Evolutionary conservation across 1,140 invertebrate genomes (phyloP).

Genomic region (Dendrolimus kikuchii): DNA sequence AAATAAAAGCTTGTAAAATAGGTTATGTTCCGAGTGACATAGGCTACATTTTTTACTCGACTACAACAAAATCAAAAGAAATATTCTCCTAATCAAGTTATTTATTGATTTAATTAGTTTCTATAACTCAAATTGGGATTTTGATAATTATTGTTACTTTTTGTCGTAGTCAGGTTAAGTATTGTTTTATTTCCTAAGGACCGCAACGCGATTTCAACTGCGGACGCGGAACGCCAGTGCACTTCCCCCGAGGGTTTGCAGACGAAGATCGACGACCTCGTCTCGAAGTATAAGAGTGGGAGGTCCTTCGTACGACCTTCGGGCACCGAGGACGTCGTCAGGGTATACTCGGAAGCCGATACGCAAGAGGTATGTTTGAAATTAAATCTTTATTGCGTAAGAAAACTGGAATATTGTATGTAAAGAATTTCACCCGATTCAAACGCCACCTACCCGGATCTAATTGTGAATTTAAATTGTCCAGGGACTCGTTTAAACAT

Average conservation of each 20-base stretch:
- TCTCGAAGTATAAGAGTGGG: slow-evolving; percentile 79
- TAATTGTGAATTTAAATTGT: neutral
- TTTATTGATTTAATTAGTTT: too few relatives aligned
- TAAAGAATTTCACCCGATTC: slow-evolving; percentile 3
- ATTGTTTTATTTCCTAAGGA: slow-evolving; percentile 70
- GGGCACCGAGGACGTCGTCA: slow-evolving; percentile 97
- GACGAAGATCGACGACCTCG: slow-evolving; percentile 82
- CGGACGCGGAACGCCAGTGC: slow-evolving; percentile 88
- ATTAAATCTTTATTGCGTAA: neutral
- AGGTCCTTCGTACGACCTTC: slow-evolving; percentile 95
- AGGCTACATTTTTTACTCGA: too few relatives aligned
- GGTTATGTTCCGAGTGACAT: too few relatives aligned
- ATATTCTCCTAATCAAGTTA: too few relatives aligned
- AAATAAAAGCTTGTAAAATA: too few relatives aligned
- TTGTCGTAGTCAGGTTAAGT: too few relatives aligned
- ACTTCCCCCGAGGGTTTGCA: slow-evolving; percentile 88
- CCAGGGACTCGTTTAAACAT: too few relatives aligned
- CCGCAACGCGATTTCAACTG: slow-evolving; percentile 86
- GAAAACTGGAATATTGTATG: neutral
- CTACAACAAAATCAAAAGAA: too few relatives aligned
- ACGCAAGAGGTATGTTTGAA: slow-evolving; percentile 73
- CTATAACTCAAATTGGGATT: too few relatives aligned
- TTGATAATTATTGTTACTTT: too few relatives aligned
- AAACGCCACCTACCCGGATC: too few relatives aligned
- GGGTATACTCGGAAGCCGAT: slow-evolving; percentile 96